phyloP scores from a whole-genome alignment of 2,888 invertebrate genomes.

The Xanthostigma xanthostigma region DNA sequence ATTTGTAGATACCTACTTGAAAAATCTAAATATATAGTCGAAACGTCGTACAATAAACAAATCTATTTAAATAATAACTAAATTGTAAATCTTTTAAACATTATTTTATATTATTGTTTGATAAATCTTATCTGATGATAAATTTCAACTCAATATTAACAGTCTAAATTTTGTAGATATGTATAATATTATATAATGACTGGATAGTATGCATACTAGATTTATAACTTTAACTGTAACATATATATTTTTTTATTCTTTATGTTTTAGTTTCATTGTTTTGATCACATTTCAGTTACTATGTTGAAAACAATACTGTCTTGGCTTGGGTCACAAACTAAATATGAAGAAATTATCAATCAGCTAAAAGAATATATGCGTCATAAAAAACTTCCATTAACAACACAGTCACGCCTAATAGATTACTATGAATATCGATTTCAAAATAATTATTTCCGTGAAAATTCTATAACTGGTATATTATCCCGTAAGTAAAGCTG shows the following conservation, averaged over 20 bases:
- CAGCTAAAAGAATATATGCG: conserved; percentile 32
- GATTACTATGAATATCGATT: conserved; percentile 33
- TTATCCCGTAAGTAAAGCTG: conserved; percentile 24
- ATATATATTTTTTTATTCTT: not conserved
- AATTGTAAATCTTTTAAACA: no score
- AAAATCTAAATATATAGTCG: no score
- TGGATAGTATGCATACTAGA: no score
- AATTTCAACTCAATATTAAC: no score
- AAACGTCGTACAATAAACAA: no score
- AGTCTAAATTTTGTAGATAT: no score
- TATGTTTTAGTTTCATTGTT: not conserved
- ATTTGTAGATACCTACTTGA: no score
- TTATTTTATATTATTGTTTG: no score
- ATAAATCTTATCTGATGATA: no score
- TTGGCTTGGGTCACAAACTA: conserved; percentile 20
- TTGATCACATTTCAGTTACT: conserved; percentile 15
- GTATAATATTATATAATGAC: no score
- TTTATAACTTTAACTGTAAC: no score
- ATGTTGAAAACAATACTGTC: conserved; percentile 18
- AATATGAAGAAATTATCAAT: conserved; percentile 29
- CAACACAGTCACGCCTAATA: conserved; percentile 28
- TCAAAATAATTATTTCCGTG: conserved; percentile 32
- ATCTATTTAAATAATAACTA: no score
- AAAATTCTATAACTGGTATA: conserved; percentile 26
- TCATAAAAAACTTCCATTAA: conserved; percentile 30